These are phyloP conservation scores for Camponotus pennsylvanicus DNA, from an alignment of 1,140 invertebrate species.

Conservation along the genomic window DNA sequence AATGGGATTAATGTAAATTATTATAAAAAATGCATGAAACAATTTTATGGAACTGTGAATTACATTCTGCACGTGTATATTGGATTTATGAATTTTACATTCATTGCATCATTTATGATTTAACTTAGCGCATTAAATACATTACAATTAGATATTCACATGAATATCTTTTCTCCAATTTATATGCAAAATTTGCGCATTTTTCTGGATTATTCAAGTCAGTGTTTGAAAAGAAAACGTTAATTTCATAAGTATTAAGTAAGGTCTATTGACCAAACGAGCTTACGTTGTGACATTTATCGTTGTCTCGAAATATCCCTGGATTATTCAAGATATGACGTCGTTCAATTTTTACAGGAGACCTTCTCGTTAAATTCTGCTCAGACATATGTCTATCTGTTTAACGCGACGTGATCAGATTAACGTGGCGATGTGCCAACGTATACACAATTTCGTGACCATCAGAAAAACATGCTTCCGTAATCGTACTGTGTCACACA, in stretches of 20 bases:
- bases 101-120: background rate
- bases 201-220: background rate
- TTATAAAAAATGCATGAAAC: background rate
- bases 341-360: background rate
- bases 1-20: background rate
- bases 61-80: background rate
- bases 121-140: background rate
- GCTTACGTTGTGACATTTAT: background rate
- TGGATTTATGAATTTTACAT: background rate
- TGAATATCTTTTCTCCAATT: background rate
- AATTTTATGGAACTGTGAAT: background rate
- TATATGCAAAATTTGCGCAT: background rate
- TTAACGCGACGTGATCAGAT: slow-evolving; percentile 27
- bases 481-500: background rate
- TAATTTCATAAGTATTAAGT: background rate
- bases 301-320: slow-evolving; percentile 19
- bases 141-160: background rate
- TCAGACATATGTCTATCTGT: background rate
- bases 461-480: background rate
- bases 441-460: slow-evolving; percentile 1
- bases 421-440: slow-evolving; percentile 14
- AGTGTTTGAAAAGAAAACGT: background rate
- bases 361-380: background rate
- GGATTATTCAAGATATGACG: background rate
- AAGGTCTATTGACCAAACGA: background rate